A percentile compares a stretch with the other conserved stretches of the same genome.
Evolutionary conservation across 2,113 vertebrate species (phyloP).

Genomic region (Stigmatopora nigra): DNA sequence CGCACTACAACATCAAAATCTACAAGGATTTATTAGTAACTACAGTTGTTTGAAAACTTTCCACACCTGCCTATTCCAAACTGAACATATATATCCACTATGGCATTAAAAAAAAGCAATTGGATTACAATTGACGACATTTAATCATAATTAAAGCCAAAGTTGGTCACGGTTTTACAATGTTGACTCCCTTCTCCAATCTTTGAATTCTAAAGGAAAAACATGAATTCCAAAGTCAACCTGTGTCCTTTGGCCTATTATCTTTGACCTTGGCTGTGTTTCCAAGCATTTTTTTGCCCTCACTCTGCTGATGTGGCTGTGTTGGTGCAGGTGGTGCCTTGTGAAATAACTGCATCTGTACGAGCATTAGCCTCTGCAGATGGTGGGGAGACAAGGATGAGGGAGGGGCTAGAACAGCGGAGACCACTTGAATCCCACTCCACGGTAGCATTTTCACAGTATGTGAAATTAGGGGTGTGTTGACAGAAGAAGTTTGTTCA

Average conservation of each 20-base stretch:
- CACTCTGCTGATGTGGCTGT: neutral
- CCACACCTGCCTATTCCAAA: too few relatives aligned
- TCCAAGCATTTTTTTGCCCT: neutral
- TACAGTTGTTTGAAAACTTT: too few relatives aligned
- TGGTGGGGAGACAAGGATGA: slow-evolving; percentile 25
- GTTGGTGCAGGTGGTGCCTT: slow-evolving; percentile 41
- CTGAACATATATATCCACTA: too few relatives aligned
- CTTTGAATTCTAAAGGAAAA: neutral
- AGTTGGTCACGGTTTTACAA: slow-evolving; percentile 4
- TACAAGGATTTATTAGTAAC: too few relatives aligned
- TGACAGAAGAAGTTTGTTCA: slow-evolving; percentile 53
- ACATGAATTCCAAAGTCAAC: neutral
- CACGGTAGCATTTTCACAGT: slow-evolving; percentile 30
- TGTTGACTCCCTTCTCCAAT: slow-evolving; percentile 1
- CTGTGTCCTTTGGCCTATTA: neutral
- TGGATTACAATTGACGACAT: neutral
- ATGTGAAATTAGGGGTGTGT: slow-evolving; percentile 42
- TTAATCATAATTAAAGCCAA: neutral
- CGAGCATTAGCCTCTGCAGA: slow-evolving; percentile 58
- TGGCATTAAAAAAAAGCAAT: too few relatives aligned
- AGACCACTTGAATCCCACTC: slow-evolving; percentile 40
- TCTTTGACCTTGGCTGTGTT: neutral
- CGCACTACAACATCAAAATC: too few relatives aligned
- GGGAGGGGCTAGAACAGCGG: slow-evolving; percentile 25
- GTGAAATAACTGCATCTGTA: slow-evolving; percentile 44